Evolutionary conservation across 2,113 vertebrate species (phyloP).

Genomic region (Elaphurus davidianus): DNA sequence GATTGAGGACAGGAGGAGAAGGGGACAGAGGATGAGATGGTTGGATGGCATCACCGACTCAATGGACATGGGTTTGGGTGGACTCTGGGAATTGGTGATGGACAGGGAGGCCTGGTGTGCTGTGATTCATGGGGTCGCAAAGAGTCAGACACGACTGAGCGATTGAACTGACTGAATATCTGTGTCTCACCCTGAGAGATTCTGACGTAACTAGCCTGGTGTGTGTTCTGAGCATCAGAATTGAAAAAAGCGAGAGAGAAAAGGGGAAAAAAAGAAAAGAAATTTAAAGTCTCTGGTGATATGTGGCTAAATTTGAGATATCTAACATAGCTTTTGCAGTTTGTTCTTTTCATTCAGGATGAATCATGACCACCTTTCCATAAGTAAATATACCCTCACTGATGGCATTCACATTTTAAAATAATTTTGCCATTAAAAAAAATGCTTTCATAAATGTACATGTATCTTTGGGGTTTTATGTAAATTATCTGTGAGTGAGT

Average conservation of each 20-base stretch:
- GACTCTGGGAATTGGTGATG: no score
- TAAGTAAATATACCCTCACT: not conserved
- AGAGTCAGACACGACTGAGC: no score
- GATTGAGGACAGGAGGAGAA: no score
- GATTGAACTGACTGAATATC: no score
- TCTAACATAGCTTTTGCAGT: not conserved
- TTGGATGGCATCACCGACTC: no score
- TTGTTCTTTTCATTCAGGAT: not conserved
- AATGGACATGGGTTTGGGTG: no score
- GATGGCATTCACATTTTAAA: not conserved
- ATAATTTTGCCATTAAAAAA: not conserved
- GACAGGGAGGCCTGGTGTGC: no score
- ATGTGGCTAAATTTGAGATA: not conserved
- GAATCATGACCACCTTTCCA: not conserved
- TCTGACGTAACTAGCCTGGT: not conserved
- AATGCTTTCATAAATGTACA: not conserved
- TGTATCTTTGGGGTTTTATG: not conserved
- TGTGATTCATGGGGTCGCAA: no score
- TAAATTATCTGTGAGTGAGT: not conserved
- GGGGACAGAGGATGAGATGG: no score
- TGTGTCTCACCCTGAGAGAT: not conserved
- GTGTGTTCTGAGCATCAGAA: not conserved
- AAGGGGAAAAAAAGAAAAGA: not conserved
- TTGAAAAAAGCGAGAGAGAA: not conserved
- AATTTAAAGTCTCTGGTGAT: not conserved